Conservation (phyloP, 2,113 vertebrate genomes). For the Atractosteus spatula region DNA sequence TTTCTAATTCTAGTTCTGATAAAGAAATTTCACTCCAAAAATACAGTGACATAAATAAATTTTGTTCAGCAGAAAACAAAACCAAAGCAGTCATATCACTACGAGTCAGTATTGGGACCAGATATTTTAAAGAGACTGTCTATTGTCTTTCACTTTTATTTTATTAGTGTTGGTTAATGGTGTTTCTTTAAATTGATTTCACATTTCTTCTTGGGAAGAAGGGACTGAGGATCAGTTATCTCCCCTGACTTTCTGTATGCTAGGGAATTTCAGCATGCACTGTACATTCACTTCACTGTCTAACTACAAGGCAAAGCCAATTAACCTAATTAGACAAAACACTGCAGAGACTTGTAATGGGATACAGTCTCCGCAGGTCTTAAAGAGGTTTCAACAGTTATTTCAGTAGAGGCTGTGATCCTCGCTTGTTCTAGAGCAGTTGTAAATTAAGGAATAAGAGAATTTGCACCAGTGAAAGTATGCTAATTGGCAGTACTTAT, state of each 20-base stretch:
- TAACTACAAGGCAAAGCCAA: constrained; percentile 6
- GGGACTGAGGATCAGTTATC: constrained; percentile 10
- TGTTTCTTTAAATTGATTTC: constrained; percentile 5
- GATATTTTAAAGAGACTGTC: no score
- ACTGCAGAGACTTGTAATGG: not conserved
- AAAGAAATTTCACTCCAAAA: no score
- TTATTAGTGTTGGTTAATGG: not conserved
- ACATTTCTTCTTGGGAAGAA: constrained; percentile 1
- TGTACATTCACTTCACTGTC: no score
- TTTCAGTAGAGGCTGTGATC: not conserved
- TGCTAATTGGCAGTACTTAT: no score
- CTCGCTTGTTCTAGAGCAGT: not conserved
- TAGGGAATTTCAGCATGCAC: not conserved
- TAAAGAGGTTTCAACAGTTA: no score
- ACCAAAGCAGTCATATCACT: no score
- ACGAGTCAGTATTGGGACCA: no score
- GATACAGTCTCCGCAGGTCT: not conserved
- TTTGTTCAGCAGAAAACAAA: no score
- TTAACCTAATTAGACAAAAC: constrained; percentile 13
- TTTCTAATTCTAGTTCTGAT: no score
- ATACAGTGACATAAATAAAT: no score
- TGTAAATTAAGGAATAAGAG: not conserved
- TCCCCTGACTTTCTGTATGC: not conserved
- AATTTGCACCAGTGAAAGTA: no score
- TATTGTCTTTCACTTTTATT: not conserved